Base-by-base conservation (phyloP, 35 echinoderm and acorn worm species). In the Nesometra sesokonis region DNA sequence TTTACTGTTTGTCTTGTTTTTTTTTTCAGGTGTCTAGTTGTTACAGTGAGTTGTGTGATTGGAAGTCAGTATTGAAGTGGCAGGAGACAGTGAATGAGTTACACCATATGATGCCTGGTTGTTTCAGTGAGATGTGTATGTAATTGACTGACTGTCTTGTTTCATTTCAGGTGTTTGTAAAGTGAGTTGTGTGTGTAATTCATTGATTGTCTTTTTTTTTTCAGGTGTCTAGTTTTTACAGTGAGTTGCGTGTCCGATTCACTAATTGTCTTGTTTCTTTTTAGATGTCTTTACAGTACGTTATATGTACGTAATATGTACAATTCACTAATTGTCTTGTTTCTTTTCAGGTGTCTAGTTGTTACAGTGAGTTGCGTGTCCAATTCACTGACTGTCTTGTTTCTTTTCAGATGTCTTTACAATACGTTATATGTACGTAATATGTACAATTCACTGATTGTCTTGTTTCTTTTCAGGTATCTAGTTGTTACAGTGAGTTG, bases 171-270 rank as follows among this genome's bases (percentile, higher is more conserved):
- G n/a, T n/a, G n/a, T n/a, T n/a, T n/a, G n/a, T n/a, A n/a, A n/a
- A n/a, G n/a, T n/a, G n/a, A n/a, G n/a, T n/a, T n/a, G n/a, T n/a
- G n/a, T n/a, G n/a, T n/a, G n/a, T n/a, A n/a, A 4, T 15, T 43
- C 5, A 43, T 7, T 5, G 5, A 43, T 13, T 38, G 36, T 5
- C 0, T 82, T 82, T 78, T 34, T 83, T 36, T 77, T 21, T 46
- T 76, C 30, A 97, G 94, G 94, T 97, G 0, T 87, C 86, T 33
- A 82, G 90, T 79, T 91, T 79, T 32, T 97, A 97, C 84, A 82
- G 91, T 3, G 78, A 80, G 31, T 80, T 97, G 27, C 84, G 89
- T 67, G n/a, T n/a, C n/a, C n/a, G n/a, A n/a, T n/a, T 43, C 5
- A 43, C 4, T 5, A 4, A 43, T 13, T 38, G 36, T 5, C 0